Conservation (phyloP, 1,140 invertebrate species). For the Limonius californicus region DNA sequence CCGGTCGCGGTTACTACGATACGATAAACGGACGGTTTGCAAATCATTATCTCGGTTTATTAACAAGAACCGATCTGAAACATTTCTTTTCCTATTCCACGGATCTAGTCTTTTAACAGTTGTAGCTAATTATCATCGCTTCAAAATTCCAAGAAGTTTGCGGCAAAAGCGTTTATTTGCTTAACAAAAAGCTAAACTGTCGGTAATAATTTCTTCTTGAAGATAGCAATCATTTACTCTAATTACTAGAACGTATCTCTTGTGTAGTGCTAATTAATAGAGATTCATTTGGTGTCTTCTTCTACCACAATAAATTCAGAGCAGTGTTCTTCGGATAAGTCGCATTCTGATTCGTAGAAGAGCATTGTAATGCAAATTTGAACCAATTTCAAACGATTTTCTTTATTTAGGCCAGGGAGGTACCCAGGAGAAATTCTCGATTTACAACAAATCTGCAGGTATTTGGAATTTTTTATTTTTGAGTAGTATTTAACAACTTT, state of each 20-base stretch:
- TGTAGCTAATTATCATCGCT: background rate
- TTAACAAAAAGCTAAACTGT: constrained; percentile 12
- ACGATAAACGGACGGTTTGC: constrained; percentile 5
- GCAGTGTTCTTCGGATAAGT: background rate
- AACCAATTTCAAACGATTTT: too few relatives aligned
- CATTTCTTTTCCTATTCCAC: too few relatives aligned
- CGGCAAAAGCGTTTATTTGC: constrained; percentile 5
- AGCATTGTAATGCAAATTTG: too few relatives aligned
- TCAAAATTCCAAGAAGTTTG: constrained; percentile 8
- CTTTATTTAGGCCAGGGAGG: too few relatives aligned
- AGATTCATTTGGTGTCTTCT: constrained; percentile 8
- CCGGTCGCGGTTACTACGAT: background rate
- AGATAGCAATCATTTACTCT: constrained; percentile 14
- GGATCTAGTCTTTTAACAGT: background rate
- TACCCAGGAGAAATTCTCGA: too few relatives aligned
- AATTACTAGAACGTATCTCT: constrained; percentile 11
- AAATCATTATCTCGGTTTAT: constrained; percentile 6
- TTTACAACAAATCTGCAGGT: too few relatives aligned
- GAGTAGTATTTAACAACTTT: too few relatives aligned
- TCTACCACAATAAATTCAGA: background rate
- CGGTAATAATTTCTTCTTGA: constrained; percentile 14
- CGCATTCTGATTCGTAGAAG: too few relatives aligned
- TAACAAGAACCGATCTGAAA: background rate
- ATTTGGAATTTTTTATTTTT: too few relatives aligned
- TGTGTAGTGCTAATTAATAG: constrained; percentile 10